Evolutionary conservation across 2,888 invertebrate species (phyloP).

Genomic region (Spilosoma lubricipeda): DNA sequence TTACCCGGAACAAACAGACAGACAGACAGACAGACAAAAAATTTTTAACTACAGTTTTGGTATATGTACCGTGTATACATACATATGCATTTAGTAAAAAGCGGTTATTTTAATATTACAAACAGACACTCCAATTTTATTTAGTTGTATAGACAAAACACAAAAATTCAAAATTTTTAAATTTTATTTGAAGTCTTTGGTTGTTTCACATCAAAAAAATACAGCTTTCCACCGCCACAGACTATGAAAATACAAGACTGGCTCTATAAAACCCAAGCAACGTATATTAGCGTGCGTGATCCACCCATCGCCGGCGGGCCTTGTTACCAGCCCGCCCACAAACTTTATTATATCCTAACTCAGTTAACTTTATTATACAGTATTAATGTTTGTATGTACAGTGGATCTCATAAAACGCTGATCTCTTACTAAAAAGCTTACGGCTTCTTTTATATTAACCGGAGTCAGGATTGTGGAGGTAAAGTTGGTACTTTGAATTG

Average conservation of each 20-base stretch:
- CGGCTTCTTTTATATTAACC: slow-evolving; percentile 20
- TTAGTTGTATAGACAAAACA: too few relatives aligned
- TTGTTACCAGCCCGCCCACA: slow-evolving; percentile 7
- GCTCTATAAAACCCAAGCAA: background rate
- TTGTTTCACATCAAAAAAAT: too few relatives aligned
- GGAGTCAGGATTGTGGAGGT: slow-evolving; percentile 15
- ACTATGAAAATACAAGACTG: background rate
- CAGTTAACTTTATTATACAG: slow-evolving; percentile 48
- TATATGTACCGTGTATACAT: too few relatives aligned
- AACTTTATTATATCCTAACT: slow-evolving; percentile 33
- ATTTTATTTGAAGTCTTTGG: too few relatives aligned
- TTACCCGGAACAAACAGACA: too few relatives aligned
- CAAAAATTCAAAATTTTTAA: too few relatives aligned
- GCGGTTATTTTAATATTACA: too few relatives aligned
- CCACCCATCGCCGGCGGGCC: slow-evolving; percentile 10
- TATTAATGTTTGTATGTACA: slow-evolving; percentile 32
- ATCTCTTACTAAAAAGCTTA: slow-evolving; percentile 44
- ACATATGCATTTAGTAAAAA: too few relatives aligned
- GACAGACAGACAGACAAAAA: too few relatives aligned
- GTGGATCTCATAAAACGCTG: slow-evolving; percentile 36
- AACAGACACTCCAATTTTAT: too few relatives aligned
- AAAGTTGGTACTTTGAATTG: slow-evolving; percentile 1
- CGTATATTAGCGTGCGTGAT: background rate
- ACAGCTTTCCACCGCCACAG: background rate
- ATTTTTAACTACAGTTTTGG: too few relatives aligned